Evolutionary conservation across 1,140 invertebrate genomes (phyloP), one percentile per base, ranked within the genome.

Genomic region (Zaprionus vittiger): DNA sequence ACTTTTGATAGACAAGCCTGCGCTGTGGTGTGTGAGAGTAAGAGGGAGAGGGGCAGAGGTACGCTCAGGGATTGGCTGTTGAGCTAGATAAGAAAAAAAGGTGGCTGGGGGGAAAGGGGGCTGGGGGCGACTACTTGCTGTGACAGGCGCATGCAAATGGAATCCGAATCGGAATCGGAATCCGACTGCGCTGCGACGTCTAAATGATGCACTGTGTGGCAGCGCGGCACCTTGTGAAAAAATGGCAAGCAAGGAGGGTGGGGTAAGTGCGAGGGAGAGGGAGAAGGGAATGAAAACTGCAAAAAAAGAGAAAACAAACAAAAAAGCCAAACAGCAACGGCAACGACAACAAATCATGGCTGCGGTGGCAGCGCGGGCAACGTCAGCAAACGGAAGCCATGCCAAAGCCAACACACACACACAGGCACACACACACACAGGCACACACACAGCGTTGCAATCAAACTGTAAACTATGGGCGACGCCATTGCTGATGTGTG

Each of bases 391-490:
- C 82, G 82, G 82, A 85, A 85, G 83, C 79, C 73, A 54, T 73
- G 63, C 67, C 65, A 66, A 71, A 79, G 74, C 62, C 38, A 73
- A 41, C 17, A 20, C 26, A 59, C 65, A 55, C 64, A 49, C 52
- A 60, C 55, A 57, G 34, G 20, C 55, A 60, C 34, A 63, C 57
- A 44, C 60, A 38, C 47, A 63, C 62, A 6, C 60, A 41, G n/a
- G n/a, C 60, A 54, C 28, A 54, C 28, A 49, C 41, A 52, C 54
- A 55, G 47, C 59, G 24, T 63, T 66, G 64, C 61, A 69, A 82
- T 82, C 68, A 78, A 81, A 84, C 78, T 70, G 81, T 84, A 84
- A 85, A 85, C 82, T 85, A 85, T 85, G 72, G 70, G 77, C 75
- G 75, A 73, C 75, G 82, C 82, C 79, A 81, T 84, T 68, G 60